Evolutionary conservation across 2,113 vertebrate genomes (phyloP).

Genomic region (Anser cygnoides): DNA sequence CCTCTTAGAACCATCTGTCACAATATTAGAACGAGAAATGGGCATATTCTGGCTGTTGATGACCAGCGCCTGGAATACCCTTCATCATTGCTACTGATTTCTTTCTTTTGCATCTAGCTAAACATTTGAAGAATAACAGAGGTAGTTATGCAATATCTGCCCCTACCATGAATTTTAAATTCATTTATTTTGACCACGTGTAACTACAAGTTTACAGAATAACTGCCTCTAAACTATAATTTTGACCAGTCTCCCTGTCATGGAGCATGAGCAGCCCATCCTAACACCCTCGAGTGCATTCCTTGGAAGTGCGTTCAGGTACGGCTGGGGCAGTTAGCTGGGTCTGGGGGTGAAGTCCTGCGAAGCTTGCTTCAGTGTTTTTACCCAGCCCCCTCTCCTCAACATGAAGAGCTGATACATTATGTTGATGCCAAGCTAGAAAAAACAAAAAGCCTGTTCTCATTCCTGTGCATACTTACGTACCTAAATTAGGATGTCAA

Average conservation of each 20-base stretch:
- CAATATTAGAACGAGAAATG: neutral
- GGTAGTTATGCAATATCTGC: neutral
- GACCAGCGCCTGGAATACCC: neutral
- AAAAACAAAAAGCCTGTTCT: neutral
- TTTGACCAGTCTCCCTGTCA: neutral
- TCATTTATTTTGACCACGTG: neutral
- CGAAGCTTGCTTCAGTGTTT: neutral
- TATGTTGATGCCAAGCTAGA: neutral
- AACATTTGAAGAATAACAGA: neutral
- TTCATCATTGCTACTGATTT: neutral
- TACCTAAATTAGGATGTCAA: neutral
- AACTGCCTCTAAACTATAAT: neutral
- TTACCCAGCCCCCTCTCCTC: neutral
- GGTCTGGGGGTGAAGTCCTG: neutral
- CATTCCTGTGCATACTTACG: fast-evolving
- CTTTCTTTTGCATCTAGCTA: neutral
- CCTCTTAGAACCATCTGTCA: neutral
- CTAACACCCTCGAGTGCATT: neutral
- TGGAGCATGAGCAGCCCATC: neutral
- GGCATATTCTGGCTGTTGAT: neutral
- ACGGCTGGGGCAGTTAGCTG: neutral
- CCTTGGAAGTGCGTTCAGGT: neutral
- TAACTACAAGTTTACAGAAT: neutral
- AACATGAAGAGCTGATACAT: neutral
- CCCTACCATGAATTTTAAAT: neutral